phyloP scores from a whole-genome alignment of 2,888 invertebrate genomes.

The Apamea crenata region DNA sequence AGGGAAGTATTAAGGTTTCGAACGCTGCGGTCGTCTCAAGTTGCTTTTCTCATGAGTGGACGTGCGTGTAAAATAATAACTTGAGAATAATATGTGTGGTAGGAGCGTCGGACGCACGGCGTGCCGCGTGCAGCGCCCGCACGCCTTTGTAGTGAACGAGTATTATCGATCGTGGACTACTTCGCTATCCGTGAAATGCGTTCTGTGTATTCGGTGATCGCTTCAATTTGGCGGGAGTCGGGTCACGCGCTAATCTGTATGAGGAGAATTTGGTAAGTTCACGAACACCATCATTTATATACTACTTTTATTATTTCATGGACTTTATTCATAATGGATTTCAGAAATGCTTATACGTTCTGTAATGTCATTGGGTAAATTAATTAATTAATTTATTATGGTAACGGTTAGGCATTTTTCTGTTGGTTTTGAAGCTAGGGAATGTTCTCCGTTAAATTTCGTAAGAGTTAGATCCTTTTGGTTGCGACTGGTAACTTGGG shows the following conservation, averaged over 20 bases:
- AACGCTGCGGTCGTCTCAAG: conserved; percentile 90
- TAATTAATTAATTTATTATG: neutral
- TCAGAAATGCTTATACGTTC: conserved; percentile 2
- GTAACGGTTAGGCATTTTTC: neutral
- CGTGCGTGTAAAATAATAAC: conserved; percentile 90
- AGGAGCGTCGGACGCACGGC: conserved; percentile 83
- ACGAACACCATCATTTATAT: conserved; percentile 66
- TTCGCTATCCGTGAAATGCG: conserved; percentile 82
- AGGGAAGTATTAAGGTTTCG: conserved; percentile 91
- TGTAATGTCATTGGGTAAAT: conserved; percentile 11
- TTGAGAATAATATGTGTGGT: conserved; percentile 88
- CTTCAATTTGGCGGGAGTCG: conserved; percentile 86
- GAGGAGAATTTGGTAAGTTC: conserved; percentile 79
- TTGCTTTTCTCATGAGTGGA: conserved; percentile 91
- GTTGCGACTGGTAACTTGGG: neutral
- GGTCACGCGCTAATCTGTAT: conserved; percentile 75
- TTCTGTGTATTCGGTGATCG: conserved; percentile 84
- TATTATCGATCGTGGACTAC: conserved; percentile 86
- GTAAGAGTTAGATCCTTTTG: neutral
- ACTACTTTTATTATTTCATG: conserved; percentile 44
- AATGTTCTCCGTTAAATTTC: conserved; percentile 1
- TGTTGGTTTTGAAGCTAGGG: neutral
- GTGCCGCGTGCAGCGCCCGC: conserved; percentile 81
- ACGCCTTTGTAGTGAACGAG: conserved; percentile 81
- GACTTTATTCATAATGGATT: neutral